Conservation (phyloP, 2,797 vertebrate species). For the Mycteria americana region DNA sequence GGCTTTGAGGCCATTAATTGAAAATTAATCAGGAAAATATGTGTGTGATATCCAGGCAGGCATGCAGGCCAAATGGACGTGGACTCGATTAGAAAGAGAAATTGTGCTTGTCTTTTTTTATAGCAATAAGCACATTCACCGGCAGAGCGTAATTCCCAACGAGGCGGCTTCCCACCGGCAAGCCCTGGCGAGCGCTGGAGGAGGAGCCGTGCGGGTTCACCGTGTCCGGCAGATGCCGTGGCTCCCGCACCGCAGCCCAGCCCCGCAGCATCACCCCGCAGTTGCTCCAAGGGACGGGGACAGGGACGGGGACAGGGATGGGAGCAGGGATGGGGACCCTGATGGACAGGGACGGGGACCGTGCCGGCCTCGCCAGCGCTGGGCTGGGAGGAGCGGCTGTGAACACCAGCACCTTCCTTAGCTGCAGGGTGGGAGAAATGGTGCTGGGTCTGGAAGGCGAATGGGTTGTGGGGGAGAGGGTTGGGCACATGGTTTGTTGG, state of each 20-base stretch:
- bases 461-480: rapidly evolving
- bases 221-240: rapidly evolving
- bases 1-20: constrained; percentile 59
- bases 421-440: background rate
- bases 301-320: background rate
- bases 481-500: rapidly evolving
- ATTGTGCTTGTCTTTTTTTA: constrained; percentile 30
- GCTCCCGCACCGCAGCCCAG: background rate
- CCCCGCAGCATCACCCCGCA: background rate
- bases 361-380: rapidly evolving
- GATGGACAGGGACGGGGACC: background rate
- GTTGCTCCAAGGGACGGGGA: background rate
- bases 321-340: background rate
- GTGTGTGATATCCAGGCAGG: background rate
- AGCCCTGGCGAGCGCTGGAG: background rate
- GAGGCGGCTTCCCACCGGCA: background rate
- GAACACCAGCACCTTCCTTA: background rate
- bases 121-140: background rate
- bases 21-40: constrained; percentile 65
- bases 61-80: constrained; percentile 58
- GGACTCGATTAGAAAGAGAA: constrained; percentile 62
- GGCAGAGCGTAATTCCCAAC: constrained; percentile 29
- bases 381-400: background rate
- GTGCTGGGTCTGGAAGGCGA: background rate
- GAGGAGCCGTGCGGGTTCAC: too few species aligned